Evolutionary conservation across 1,140 invertebrate genomes (phyloP), one percentile per base, ranked within the genome.

Genomic region (Cephus cinctus): DNA sequence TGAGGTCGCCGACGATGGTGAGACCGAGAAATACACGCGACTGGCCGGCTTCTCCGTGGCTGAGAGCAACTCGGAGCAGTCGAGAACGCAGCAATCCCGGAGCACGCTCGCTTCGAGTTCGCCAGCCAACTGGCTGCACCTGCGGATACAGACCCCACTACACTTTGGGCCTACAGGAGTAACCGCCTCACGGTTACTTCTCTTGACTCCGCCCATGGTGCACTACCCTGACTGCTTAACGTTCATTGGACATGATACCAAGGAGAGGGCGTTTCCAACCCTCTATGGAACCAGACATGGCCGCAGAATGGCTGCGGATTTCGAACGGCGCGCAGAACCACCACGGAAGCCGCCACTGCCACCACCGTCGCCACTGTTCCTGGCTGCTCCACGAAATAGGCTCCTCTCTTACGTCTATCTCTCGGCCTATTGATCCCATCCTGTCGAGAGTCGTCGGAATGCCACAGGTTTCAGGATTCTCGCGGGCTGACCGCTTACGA

Each of bases 291-390:
- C 27, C 40, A 50, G 60, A 61, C 56, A 70, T 69, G 65, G 59
- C 67, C 56, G 64, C 63, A 60, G 70, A 67, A 70, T 73, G 70
- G 69, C 70, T 68, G 66, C 65, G 59, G 54, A 40, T 14, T 41
- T 25, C 16, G 25, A 20, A 32, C 27, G 32, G 35, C 21, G 25
- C 8, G 12, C 11, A 4, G 16, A 27, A 16, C 18, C 40, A 15
- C 9, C 15, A n/a, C n/a, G n/a, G n/a, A n/a, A n/a, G n/a, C n/a
- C n/a, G n/a, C n/a, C n/a, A n/a, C n/a, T n/a, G n/a, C n/a, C n/a
- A n/a, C n/a, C n/a, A n/a, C n/a, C n/a, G 32, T n/a, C 35, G 50
- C 38, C 46, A 27, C 21, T 43, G 32, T 47, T 31, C 5, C 32
- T 31, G 14, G 21, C 38, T n/a, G 48, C 38, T 58, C 50, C 57